Base-by-base conservation (phyloP, 2,113 vertebrate genomes). In the Hyperoodon ampullatus region DNA sequence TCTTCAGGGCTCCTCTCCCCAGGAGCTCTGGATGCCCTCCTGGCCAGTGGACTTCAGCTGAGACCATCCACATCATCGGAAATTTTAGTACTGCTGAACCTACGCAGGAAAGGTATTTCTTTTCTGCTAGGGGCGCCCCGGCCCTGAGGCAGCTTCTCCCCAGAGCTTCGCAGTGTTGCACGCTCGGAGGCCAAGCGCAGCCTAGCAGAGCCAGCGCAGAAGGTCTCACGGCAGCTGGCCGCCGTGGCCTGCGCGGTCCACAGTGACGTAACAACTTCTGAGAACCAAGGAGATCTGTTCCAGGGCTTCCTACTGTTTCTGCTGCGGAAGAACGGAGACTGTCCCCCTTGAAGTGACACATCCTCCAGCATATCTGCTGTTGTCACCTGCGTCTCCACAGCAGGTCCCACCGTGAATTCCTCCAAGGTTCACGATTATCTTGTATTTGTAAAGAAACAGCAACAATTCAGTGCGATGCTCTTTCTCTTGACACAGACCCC, bases 391-490 rank as follows among this genome's bases (percentile, higher is more conserved):
- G 13, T 16, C 55, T 8, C 24, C 30, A 0, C 5, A 0, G 14
- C 6, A 0, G 8, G 0, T 7, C 30, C 65, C 13, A 21, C 65
- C 7, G 0, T 0, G 16, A 58, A 9, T 9, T 30, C 61, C 78
- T 13, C 4, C 6, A 14, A 42, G 60, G 14, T n/a, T 4, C 19
- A 0, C 1, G 2, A 0, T 1, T 1, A 0, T 1, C 60, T 47
- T 0, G n/a, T 2, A 0, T 18, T 6, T 23, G 2, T 0, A 3
- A 75, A 75, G 63, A 44, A n/a, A 8, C 30, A n/a, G 70, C 18
- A 30, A 3, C 26, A 2, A 0, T 2, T n/a, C 6, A 0, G 24
- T 0, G 0, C 0, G 14, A 10, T 6, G 50, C 35, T 6, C 11
- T 21, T 7, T 30, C 21, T 0, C 1, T 30, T 28, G 10, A 26